Evolutionary conservation across 2,113 vertebrate species (phyloP).

Genomic region (Aspidoscelis tigris): DNA sequence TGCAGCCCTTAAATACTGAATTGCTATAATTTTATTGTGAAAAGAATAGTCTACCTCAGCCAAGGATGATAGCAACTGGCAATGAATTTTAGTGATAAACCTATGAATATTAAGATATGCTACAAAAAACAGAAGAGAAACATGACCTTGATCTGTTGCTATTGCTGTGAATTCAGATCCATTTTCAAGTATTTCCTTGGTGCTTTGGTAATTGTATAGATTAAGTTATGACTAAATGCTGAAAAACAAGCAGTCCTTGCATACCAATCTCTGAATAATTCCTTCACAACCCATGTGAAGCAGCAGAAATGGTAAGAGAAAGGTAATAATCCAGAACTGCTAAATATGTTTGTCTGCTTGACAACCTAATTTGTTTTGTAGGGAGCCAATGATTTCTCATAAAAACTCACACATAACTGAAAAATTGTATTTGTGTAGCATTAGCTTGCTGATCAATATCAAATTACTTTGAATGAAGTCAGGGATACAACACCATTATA

Average conservation of each 20-base stretch:
- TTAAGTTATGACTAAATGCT: not conserved
- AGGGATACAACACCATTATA: conserved; percentile 36
- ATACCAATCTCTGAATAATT: conserved; percentile 23
- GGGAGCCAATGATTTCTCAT: conserved; percentile 52
- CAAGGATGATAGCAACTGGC: not conserved
- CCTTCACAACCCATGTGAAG: conserved; percentile 34
- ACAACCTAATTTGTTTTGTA: conserved; percentile 37
- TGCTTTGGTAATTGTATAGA: conserved; percentile 15
- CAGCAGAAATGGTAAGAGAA: conserved; percentile 17
- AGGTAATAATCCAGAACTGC: conserved; percentile 36
- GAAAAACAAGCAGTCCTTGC: conserved; percentile 7
- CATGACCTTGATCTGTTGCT: not conserved
- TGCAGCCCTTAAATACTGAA: too few species aligned
- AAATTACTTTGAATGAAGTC: conserved; percentile 65
- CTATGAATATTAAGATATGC: not conserved
- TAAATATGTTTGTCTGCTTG: conserved; percentile 41
- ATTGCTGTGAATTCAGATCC: not conserved
- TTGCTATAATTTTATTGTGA: too few species aligned
- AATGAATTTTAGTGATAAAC: too few species aligned
- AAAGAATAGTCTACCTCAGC: too few species aligned
- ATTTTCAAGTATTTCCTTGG: not conserved
- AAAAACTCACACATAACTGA: conserved; percentile 47
- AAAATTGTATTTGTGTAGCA: conserved; percentile 47
- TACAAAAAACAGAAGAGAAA: not conserved
- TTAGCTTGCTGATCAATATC: conserved; percentile 53